phyloP scores from a whole-genome alignment of 2,113 vertebrate genomes.

The Benitochromis conjunctus region DNA sequence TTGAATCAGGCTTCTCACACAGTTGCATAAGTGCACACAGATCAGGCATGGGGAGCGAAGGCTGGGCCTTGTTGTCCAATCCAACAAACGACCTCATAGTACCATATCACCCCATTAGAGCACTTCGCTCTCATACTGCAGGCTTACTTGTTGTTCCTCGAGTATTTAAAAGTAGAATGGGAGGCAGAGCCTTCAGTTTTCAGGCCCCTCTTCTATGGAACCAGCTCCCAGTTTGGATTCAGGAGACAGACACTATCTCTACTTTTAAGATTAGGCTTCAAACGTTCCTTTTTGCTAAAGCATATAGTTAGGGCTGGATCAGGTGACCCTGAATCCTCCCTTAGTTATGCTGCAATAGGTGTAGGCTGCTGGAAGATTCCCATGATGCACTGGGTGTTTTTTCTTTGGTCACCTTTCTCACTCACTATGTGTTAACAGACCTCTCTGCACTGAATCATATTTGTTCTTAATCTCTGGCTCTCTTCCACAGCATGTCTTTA shows the following conservation, averaged over 20 bases:
- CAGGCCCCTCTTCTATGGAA: too few relatives aligned
- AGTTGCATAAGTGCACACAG: not conserved
- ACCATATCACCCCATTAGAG: not conserved
- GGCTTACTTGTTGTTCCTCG: fast-evolving
- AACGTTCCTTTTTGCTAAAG: not conserved
- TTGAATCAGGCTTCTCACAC: not conserved
- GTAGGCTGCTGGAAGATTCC: not conserved
- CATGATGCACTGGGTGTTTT: not conserved
- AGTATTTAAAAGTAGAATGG: fast-evolving
- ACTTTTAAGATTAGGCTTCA: not conserved
- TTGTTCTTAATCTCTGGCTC: not conserved
- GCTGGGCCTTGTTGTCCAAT: not conserved
- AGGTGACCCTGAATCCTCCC: fast-evolving
- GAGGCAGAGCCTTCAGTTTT: not conserved
- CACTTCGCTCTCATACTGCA: not conserved
- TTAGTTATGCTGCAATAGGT: fast-evolving
- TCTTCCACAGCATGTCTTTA: not conserved
- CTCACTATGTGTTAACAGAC: not conserved
- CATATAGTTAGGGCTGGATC: fast-evolving
- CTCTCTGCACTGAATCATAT: not conserved
- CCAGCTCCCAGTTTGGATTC: too few relatives aligned
- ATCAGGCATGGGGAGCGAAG: not conserved
- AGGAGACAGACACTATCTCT: too few relatives aligned
- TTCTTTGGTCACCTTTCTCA: not conserved
- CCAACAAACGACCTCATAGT: not conserved